Evolutionary conservation across 2,113 vertebrate genomes (phyloP), one percentile per base, ranked within the genome.

Genomic region (Mirza zaza): DNA sequence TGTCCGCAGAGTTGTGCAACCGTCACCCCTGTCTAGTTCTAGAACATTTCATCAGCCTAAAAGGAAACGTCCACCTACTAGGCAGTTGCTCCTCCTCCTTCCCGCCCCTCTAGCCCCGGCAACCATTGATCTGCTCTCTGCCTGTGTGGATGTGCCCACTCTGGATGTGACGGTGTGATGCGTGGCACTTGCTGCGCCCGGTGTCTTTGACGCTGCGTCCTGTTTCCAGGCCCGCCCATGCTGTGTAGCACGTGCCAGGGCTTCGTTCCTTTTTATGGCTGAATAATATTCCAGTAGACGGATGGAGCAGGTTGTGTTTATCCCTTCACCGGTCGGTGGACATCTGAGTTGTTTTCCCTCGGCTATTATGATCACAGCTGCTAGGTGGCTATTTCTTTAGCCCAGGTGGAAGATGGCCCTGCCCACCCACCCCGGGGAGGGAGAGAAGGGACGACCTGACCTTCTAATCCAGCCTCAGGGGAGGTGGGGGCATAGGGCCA

Each of bases 211-310:
- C 27, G 15, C 34, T 1, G 6, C 1, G 0, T 39, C 3, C 8
- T 39, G 29, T 67, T 15, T 20, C 52, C 25, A 25, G 63, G 34
- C 15, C 63, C 39, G 13, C 11, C 52, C 25, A 0, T 2, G 7
- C 29, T 0, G 59, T 9, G 14, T n/a, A 1, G 63, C 12, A 0
- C 1, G 8, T 2, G 1, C 4, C 14, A 0, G 21, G 2, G 32
- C 70, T 8, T 48, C 9, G 0, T 70, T 65, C 52, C 48, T 75
- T 36, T 84, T 91, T 13, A 34, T 15, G 87, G 76, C 95, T 18
- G 23, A 18, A 17, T 84, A 45, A 11, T 87, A 55, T 12, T 87
- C 76, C 55, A 1, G 2, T 3, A 9, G 15, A 12, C 0, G 3
- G 3, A 3, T 0, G 0, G 23, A 18, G 57, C 23, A 3, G 8